Conservation (phyloP, 2,797 vertebrate species). For the Petrocephalus schoutedeni region DNA sequence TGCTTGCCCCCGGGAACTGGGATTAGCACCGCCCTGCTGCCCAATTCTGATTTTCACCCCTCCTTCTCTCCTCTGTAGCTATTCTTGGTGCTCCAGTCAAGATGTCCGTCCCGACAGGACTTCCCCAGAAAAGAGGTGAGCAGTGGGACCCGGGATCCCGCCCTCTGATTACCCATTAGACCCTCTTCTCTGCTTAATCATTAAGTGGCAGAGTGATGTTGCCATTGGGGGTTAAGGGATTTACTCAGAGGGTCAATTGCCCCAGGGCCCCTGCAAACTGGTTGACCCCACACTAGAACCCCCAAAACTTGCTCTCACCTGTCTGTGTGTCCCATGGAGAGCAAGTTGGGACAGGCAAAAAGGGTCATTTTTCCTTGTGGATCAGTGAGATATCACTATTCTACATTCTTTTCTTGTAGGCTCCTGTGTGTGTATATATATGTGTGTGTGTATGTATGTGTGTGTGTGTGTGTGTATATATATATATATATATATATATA, state of each 20-base stretch:
- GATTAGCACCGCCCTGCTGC: neutral
- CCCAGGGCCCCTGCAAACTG: neutral
- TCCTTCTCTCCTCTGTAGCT: conserved; percentile 39
- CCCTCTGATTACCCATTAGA: conserved; percentile 20
- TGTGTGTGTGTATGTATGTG: neutral
- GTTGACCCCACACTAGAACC: neutral
- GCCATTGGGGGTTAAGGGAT: too few species aligned
- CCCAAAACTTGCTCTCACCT: neutral
- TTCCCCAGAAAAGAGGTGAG: conserved; percentile 38
- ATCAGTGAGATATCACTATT: neutral
- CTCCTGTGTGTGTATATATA: neutral
- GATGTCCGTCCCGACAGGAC: conserved; percentile 32
- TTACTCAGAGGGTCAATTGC: neutral
- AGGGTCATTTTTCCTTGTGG: neutral
- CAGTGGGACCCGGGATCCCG: neutral
- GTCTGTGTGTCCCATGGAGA: neutral
- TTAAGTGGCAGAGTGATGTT: neutral
- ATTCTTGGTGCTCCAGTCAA: conserved; percentile 30
- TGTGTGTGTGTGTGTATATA: too few species aligned
- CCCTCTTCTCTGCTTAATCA: neutral
- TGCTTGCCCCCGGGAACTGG: neutral
- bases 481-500: neutral
- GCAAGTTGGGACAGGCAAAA: neutral
- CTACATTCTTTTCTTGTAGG: neutral
- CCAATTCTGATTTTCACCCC: neutral